Percentiles rank a stretch among this genome's conserved stretches.
Conservation (phyloP, 2,888 invertebrate species). For the Lacanobia wlatinum region DNA sequence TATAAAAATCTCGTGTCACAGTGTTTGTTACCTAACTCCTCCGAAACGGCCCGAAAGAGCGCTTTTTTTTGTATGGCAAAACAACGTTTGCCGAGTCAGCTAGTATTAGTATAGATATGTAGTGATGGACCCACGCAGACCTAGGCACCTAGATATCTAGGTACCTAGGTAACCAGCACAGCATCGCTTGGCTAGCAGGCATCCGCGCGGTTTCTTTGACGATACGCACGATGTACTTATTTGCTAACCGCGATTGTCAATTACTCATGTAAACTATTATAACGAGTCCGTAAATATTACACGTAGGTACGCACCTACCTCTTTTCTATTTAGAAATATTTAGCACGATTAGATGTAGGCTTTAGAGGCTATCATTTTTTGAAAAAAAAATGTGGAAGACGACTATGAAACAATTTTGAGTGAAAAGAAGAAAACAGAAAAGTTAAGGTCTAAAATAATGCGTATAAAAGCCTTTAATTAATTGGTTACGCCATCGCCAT, state of each 20-base stretch:
- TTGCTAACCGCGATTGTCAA: conserved; percentile 72
- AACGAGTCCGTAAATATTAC: conserved; percentile 48
- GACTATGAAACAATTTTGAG: not conserved
- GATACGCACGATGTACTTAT: conserved; percentile 67
- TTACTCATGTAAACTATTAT: conserved; percentile 70
- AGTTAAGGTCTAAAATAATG: not conserved
- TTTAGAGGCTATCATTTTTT: not conserved
- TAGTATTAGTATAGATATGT: too few relatives aligned
- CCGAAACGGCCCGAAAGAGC: too few relatives aligned
- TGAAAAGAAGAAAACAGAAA: not conserved
- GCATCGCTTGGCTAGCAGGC: conserved; percentile 9
- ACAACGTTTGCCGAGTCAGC: too few relatives aligned
- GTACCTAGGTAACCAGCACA: conserved; percentile 13
- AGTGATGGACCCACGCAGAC: conserved; percentile 32
- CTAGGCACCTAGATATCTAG: conserved; percentile 7
- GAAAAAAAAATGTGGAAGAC: not conserved
- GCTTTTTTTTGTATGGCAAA: too few relatives aligned
- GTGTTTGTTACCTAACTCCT: too few relatives aligned
- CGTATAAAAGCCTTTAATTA: conserved; percentile 16
- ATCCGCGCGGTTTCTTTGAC: conserved; percentile 61
- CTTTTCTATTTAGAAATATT: conserved; percentile 14
- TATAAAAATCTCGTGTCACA: too few relatives aligned
- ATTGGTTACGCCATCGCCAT: not conserved
- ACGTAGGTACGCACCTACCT: conserved; percentile 1
- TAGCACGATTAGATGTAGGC: not conserved